Base-by-base conservation (phyloP, 1,140 invertebrate species). In the Periplaneta americana region DNA sequence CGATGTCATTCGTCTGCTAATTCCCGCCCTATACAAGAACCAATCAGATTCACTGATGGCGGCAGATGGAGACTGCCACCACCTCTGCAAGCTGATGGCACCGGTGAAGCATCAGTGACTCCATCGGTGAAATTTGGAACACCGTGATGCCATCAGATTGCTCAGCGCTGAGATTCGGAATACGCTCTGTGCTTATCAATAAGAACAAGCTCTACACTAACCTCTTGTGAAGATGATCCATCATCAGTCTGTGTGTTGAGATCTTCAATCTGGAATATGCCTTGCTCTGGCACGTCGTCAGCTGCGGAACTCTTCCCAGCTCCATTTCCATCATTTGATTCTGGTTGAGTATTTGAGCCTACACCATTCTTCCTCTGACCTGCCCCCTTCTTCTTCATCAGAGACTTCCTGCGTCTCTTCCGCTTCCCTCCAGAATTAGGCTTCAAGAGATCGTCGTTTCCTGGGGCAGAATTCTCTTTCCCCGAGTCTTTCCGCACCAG, bases 331-430 rank as follows among this genome's bases (percentile, higher is more conserved):
- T 80, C 74, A 35, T 28, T 36, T 22, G 18, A 28, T 78, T 78
- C 76, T n/a, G 34, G 22, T 28, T 78, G 76, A 78, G 8, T 78
- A 34, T 6, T 35, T 37, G 76, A 80, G 6, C 34, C 34, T 2
- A n/a, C 17, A 13, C 76, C 34, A 78, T 78, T n/a, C 10, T 39
- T 77, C 34, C 37, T 76, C 78, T 75, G 66, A 6, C 15, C 34
- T 10, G 39, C 66, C 4, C 15, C 93, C 87, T 94, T 94, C 86
- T 95, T 95, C 87, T 94, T 95, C 87, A 94, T 93, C 79, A 92
- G 90, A n/a, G 92, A 92, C 89, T 94, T 94, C 85, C 93, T 93
- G 15, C 94, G 91, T 18, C 75, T 81, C 85, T 94, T 95, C 84
- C 95, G 93, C 84, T 95, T 95, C 66, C 92, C 76, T 36, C 76